Conservation (phyloP, 2,113 vertebrate species). For the Struthidea cinerea region DNA sequence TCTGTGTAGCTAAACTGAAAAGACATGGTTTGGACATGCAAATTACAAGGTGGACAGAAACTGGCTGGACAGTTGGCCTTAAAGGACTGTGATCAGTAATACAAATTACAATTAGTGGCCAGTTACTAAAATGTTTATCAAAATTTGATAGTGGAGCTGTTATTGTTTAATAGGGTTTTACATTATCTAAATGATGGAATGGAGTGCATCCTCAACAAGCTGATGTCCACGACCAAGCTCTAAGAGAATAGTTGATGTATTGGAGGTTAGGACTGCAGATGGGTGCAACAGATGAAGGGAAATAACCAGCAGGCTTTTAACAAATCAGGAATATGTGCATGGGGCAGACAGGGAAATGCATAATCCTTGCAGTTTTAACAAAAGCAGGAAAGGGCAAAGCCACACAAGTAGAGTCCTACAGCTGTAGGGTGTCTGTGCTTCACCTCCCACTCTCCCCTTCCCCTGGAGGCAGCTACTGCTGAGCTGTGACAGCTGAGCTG, state of each 20-base stretch:
- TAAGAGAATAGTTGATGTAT: neutral
- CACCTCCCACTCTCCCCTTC: neutral
- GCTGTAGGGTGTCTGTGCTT: neutral
- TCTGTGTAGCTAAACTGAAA: neutral
- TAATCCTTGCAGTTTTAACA: neutral
- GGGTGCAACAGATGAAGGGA: neutral
- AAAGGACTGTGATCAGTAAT: neutral
- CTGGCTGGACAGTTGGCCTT: neutral
- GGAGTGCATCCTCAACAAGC: neutral
- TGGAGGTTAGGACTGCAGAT: neutral
- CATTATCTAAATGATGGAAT: neutral
- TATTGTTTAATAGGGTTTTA: neutral
- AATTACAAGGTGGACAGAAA: neutral
- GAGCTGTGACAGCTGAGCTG: neutral
- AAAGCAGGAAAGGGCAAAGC: neutral
- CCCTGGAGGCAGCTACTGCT: neutral
- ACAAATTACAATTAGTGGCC: neutral
- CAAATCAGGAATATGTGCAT: neutral
- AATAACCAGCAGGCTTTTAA: neutral
- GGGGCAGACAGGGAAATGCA: neutral
- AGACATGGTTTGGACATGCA: neutral
- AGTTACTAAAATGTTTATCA: neutral
- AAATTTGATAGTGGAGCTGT: neutral
- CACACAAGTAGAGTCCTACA: neutral
- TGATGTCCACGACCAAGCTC: neutral